Evolutionary conservation across 2,797 vertebrate genomes (phyloP).

Genomic region (Limnodromus scolopaceus): DNA sequence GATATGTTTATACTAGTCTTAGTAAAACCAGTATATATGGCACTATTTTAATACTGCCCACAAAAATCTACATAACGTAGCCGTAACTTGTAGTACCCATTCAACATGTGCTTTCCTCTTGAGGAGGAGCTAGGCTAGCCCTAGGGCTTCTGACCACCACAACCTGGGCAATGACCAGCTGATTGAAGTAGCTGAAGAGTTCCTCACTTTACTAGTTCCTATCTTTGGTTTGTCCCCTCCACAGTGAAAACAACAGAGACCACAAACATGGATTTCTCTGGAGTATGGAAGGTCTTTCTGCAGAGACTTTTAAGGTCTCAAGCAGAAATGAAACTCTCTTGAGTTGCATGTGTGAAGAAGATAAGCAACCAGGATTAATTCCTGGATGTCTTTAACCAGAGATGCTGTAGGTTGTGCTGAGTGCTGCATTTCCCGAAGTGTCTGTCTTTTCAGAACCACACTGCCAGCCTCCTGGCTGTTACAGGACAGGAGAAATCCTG

Average conservation of each 20-base stretch:
- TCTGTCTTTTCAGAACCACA: background rate
- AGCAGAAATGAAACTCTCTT: background rate
- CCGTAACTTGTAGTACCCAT: background rate
- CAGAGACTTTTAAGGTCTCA: background rate
- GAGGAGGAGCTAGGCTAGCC: background rate
- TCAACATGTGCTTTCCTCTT: background rate
- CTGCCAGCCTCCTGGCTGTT: background rate
- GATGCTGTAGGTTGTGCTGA: background rate
- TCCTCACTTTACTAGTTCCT: background rate
- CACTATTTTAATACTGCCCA: background rate
- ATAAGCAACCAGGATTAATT: background rate
- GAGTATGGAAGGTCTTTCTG: background rate
- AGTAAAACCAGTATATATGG: background rate
- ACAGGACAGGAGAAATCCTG: background rate
- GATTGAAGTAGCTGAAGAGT: background rate
- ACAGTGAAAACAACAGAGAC: background rate
- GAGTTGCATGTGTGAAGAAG: background rate
- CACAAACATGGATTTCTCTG: background rate
- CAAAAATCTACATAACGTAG: background rate
- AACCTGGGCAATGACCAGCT: background rate
- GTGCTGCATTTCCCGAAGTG: background rate
- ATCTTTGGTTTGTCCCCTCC: background rate
- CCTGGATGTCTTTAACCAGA: background rate
- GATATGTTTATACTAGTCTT: background rate
- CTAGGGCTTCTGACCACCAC: background rate